Evolutionary conservation across 2,113 vertebrate species (phyloP).

Genomic region (Spea multiplicata): DNA sequence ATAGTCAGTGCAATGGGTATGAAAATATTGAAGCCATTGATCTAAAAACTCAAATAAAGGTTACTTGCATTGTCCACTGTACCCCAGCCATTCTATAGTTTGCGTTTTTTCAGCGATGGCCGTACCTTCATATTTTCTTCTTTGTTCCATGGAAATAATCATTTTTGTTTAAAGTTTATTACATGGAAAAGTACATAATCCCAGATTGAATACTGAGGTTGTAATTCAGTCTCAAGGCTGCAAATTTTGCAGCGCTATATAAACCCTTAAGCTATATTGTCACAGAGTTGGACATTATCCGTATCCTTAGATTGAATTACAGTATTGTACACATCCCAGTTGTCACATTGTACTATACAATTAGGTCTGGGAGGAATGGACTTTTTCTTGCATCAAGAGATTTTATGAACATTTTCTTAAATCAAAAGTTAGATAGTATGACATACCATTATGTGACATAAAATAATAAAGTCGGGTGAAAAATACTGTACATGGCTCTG

Average conservation of each 20-base stretch:
- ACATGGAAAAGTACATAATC: slow-evolving; percentile 53
- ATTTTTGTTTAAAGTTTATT: slow-evolving; percentile 52
- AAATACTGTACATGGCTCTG: slow-evolving; percentile 33
- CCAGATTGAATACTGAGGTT: slow-evolving; percentile 57
- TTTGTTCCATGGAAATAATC: slow-evolving; percentile 56
- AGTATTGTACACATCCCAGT: slow-evolving; percentile 75
- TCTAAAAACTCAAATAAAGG: too few relatives aligned
- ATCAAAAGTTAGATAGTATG: slow-evolving; percentile 60
- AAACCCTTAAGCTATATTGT: slow-evolving; percentile 79
- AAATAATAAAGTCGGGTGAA: slow-evolving; percentile 51
- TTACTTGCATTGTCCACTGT: slow-evolving; percentile 3
- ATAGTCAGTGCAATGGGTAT: too few relatives aligned
- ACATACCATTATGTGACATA: slow-evolving; percentile 51
- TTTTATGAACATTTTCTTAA: slow-evolving; percentile 61
- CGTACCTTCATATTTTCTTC: slow-evolving; percentile 50
- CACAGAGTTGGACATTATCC: slow-evolving; percentile 74
- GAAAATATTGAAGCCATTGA: too few relatives aligned
- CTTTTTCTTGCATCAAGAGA: slow-evolving; percentile 67
- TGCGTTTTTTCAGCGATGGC: slow-evolving; percentile 48
- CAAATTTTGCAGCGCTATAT: slow-evolving; percentile 66
- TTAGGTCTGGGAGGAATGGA: slow-evolving; percentile 68
- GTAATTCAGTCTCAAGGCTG: slow-evolving; percentile 68
- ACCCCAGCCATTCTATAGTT: background rate
- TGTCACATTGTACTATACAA: slow-evolving; percentile 71
- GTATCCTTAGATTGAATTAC: slow-evolving; percentile 77